Percentiles rank a stretch among this genome's conserved stretches.
phyloP scores from a whole-genome alignment of 2,888 invertebrate species.

The Sesia bembeciformis region DNA sequence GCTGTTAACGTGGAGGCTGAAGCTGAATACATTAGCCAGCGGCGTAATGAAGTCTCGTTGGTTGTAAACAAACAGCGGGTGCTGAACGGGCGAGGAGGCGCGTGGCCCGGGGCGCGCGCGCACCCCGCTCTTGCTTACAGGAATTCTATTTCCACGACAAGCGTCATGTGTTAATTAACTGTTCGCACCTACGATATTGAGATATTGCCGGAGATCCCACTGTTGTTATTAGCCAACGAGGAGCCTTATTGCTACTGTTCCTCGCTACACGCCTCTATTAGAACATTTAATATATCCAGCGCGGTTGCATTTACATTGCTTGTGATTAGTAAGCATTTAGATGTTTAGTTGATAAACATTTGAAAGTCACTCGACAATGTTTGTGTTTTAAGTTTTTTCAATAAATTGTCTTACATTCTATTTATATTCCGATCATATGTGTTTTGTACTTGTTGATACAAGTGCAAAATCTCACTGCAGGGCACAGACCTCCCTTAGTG shows the following conservation, averaged over 20 bases:
- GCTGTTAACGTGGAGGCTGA: conserved; percentile 73
- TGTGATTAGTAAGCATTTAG: neutral
- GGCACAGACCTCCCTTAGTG: too few species aligned
- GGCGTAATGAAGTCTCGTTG: conserved; percentile 74
- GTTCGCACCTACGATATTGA: conserved; percentile 71
- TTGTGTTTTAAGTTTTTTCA: too few species aligned
- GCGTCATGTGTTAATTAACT: conserved; percentile 73
- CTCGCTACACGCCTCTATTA: conserved; percentile 14
- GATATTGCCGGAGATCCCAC: conserved; percentile 63
- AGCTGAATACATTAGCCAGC: conserved; percentile 75
- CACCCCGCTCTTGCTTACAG: conserved; percentile 47
- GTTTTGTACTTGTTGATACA: too few species aligned
- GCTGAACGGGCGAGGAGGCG: conserved; percentile 8
- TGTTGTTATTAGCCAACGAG: conserved; percentile 68
- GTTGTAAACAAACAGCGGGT: conserved; percentile 67
- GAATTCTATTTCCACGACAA: conserved; percentile 72
- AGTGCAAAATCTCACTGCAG: too few species aligned
- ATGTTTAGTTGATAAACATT: too few species aligned
- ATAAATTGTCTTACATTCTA: too few species aligned
- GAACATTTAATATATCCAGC: conserved; percentile 8
- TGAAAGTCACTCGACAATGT: too few species aligned
- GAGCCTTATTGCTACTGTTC: conserved; percentile 61
- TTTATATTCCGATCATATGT: too few species aligned
- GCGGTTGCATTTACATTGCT: neutral
- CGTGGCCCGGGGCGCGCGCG: conserved; percentile 53